Evolutionary conservation across 2,113 vertebrate genomes (phyloP), one percentile per base, ranked within the genome.

Genomic region (Ifrita kowaldi): DNA sequence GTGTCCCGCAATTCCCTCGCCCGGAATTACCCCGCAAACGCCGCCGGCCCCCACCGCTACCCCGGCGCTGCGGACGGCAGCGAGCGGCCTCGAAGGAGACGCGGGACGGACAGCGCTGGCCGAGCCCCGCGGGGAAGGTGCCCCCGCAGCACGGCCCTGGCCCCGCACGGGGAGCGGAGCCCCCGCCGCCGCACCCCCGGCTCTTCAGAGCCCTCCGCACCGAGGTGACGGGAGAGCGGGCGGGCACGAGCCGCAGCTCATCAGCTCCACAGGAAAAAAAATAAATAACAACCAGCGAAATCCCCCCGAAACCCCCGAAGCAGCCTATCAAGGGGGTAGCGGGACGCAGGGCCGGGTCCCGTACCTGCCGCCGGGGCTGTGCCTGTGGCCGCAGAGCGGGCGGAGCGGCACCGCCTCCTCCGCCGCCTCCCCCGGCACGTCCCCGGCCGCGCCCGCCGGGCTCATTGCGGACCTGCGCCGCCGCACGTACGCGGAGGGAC

Each of bases 381-480:
- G 91, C 49, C 70, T 67, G 67, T 11, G 83, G 86, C 80, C 47
- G 74, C 86, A 69, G 69, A 67, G 75, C 92, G 33, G 86, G 86
- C 74, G 80, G 75, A 44, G 81, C 75, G n/a, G 41, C 64, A 6
- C 71, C 60, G 65, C 92, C 92, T 73, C 88, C 26, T 39, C n/a
- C 76, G 7, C 37, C 44, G 35, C 89, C 64, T 26, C 28, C 92
- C 46, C 84, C 87, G 62, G 39, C 92, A 30, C 69, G 56, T 30
- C 50, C 85, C 73, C 37, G 60, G 78, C 82, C 53, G 82, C 59
- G 73, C 78, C 86, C 85, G 83, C 60, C 87, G 68, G 70, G 82
- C 87, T 91, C 94, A 94, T 95, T 96, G 95, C 83, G 90, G 93
- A 97, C 96, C 92, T 97, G 93, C 88, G 57, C 46, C 68, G 55